Percentiles rank a stretch among this genome's conserved stretches.
Evolutionary conservation across 2,888 invertebrate genomes (phyloP).

Genomic region (Hyalella azteca): DNA sequence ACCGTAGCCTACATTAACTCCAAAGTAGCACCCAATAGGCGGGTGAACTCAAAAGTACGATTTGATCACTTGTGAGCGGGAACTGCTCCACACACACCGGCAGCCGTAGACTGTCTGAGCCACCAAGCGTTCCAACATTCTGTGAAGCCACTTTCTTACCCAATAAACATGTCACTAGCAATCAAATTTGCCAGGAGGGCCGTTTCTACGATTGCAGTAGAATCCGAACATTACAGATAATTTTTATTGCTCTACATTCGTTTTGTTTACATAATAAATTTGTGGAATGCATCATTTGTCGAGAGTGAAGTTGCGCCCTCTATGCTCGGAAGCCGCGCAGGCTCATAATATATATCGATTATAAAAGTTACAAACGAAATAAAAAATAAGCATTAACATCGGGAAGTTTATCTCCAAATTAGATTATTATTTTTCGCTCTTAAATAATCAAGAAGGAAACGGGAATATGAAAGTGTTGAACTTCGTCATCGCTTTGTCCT

Average conservation of each 20-base stretch:
- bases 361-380: too few species aligned
- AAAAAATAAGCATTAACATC: too few species aligned
- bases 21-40: conserved; percentile 35
- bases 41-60: conserved; percentile 35
- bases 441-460: too few species aligned
- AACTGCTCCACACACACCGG: conserved; percentile 52
- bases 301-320: conserved; percentile 42
- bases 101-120: conserved; percentile 43
- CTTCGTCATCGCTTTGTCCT: conserved; percentile 34
- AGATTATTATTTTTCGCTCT: too few species aligned
- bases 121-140: conserved; percentile 57
- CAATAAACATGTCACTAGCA: conserved; percentile 23
- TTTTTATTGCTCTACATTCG: neutral
- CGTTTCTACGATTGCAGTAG: neutral
- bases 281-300: conserved; percentile 3
- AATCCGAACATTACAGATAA: neutral
- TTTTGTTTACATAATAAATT: neutral
- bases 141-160: neutral
- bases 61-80: conserved; percentile 21
- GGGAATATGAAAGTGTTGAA: neutral
- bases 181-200: neutral
- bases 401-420: too few species aligned
- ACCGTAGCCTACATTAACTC: conserved; percentile 24
- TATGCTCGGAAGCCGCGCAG: conserved; percentile 57
- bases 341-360: conserved; percentile 58